Base-by-base conservation (phyloP, 2,113 vertebrate genomes). In the Zingel zingel region DNA sequence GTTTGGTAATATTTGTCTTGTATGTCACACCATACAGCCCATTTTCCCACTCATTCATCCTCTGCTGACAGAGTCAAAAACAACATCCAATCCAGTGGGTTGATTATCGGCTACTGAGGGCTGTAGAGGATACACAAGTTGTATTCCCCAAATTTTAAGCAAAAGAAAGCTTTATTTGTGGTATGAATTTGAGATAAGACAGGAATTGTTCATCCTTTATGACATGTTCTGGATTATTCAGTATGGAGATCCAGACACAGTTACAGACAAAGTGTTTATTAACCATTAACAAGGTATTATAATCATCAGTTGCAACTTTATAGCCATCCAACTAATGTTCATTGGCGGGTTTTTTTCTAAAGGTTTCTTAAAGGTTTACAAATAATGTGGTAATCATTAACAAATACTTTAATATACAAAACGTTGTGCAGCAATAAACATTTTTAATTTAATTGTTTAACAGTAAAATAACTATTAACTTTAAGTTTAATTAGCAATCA, bases 11-110 rank as follows among this genome's bases (percentile, higher is more conserved):
- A 33, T 75, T 84, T 61, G 19, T 18, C 77, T 74, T 0, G 58
- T 62, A 74, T 77, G 78, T 43, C 61, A 30, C 58, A 48, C 18
- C 54, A 16, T 73, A 65, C 72, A 61, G 47, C 62, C 53, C 50
- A n/a, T 64, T 48, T 74, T 63, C 68, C 39, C 43, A 59, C 19
- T 48, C 21, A 73, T 84, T 82, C 21, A 79, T 82, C 48, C 12
- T 11, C 48, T n/a, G 63, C 69, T 67, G 51, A 68, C 57, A 54
- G 11, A 39, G 18, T 81, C 33, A 56, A 67, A 47, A 74, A 77
- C 69, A 59, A 25, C 62, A 70, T 57, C 71, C 36, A 79, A 73
- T 14, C 39, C 1, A 58, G 15, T 39, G 19, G 48, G n/a, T 69
- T 36, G 23, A 63, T 65, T 25, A 23, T 58, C 6, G 10, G 18